phyloP scores from a whole-genome alignment of 2,113 vertebrate species.

The Nannobrachium achirus region DNA sequence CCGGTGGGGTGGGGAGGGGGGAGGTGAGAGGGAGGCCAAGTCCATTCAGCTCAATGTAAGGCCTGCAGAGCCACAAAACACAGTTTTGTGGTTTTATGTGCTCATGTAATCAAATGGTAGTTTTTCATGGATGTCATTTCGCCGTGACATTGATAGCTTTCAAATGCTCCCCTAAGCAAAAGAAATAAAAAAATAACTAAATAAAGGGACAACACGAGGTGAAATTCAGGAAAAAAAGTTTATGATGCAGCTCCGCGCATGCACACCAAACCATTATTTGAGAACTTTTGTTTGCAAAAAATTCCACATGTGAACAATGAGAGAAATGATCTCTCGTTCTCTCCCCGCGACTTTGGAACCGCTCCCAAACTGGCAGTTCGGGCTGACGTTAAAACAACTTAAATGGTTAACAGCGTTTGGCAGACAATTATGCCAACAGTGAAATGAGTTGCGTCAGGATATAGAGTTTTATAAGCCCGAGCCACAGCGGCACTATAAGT shows the following conservation, averaged over 20 bases:
- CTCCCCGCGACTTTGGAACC: background rate
- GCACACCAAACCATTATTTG: conserved; percentile 29
- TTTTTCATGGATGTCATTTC: conserved; percentile 31
- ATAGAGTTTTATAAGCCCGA: conserved; percentile 44
- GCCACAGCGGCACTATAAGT: conserved; percentile 50
- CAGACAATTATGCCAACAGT: conserved; percentile 52
- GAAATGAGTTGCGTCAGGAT: conserved; percentile 50
- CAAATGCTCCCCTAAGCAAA: background rate
- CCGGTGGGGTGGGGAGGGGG: conserved; percentile 5
- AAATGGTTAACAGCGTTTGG: conserved; percentile 59
- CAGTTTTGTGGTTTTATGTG: conserved; percentile 19
- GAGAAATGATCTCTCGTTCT: background rate
- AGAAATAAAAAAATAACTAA: background rate
- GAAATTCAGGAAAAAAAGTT: background rate
- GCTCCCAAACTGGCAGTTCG: background rate
- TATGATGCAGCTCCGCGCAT: conserved; percentile 5
- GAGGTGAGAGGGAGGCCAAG: conserved; percentile 38
- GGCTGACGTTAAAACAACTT: conserved; percentile 30
- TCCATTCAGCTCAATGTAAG: conserved; percentile 21
- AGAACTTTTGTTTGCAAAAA: conserved; percentile 9
- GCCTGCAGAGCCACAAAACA: conserved; percentile 35
- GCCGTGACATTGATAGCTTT: conserved; percentile 28
- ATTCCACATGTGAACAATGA: conserved; percentile 22
- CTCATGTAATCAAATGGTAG: conserved; percentile 32
- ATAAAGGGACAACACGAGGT: background rate